Percentiles rank a stretch among this genome's conserved stretches.
Conservation (phyloP, 2,113 vertebrate species). For the Tragulus kanchil region DNA sequence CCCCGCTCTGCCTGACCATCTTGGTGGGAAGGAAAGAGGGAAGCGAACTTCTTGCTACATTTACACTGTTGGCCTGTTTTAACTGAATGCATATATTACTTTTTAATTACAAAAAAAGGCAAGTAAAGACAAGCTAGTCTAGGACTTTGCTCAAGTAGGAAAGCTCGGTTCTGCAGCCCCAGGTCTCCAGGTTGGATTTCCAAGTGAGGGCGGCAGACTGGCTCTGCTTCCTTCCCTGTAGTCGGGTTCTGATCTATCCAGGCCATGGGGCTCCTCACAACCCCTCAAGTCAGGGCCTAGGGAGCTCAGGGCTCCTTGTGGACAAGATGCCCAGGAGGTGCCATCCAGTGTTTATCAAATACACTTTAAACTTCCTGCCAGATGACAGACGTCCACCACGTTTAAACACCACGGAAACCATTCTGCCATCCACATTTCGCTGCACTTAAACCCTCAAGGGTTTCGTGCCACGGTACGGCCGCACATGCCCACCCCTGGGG, state of each 20-base stretch:
- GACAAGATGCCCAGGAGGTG: not conserved
- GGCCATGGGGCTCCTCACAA: not conserved
- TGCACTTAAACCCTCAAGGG: not conserved
- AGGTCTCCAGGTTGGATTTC: not conserved
- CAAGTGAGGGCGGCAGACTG: not conserved
- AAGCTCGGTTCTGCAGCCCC: not conserved
- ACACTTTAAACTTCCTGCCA: not conserved
- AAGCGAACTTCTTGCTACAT: not conserved
- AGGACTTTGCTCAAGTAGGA: not conserved
- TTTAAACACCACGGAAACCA: not conserved
- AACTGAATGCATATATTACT: not conserved
- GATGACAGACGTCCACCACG: not conserved
- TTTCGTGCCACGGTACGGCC: not conserved
- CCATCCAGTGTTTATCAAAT: not conserved
- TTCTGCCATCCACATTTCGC: not conserved
- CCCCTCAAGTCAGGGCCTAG: not conserved
- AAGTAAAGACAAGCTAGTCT: not conserved
- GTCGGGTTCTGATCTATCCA: not conserved
- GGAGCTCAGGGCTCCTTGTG: rapidly evolving
- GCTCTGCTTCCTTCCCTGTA: no score
- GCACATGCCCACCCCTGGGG: rapidly evolving
- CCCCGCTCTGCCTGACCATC: not conserved
- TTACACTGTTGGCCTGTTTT: not conserved
- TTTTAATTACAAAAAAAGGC: not conserved
- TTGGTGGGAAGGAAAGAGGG: not conserved